Evolutionary conservation across 2,888 invertebrate species (phyloP).

Genomic region (Lasiommata megera): DNA sequence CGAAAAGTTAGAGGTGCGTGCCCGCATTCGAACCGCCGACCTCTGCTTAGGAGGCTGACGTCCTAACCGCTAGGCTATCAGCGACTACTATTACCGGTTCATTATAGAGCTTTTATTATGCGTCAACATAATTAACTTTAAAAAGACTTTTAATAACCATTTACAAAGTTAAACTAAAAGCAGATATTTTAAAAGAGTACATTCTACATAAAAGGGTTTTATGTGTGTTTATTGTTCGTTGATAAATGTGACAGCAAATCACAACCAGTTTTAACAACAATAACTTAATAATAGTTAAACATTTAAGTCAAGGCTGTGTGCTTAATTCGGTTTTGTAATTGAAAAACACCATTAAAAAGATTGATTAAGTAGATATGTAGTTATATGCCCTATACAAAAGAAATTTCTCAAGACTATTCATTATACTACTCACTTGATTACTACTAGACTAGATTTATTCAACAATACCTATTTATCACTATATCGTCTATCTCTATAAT

Average conservation of each 20-base stretch:
- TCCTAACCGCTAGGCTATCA: no score
- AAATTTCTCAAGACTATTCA: not conserved
- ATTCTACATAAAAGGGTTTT: no score
- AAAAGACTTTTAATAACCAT: conserved; percentile 33
- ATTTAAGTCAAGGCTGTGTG: no score
- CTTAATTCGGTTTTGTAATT: conserved; percentile 29
- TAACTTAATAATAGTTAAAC: no score
- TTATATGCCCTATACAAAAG: not conserved
- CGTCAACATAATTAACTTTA: conserved; percentile 26
- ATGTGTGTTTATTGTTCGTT: no score
- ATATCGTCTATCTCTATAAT: not conserved
- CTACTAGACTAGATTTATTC: not conserved
- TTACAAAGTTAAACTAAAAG: not conserved
- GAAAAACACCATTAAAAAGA: conserved; percentile 29
- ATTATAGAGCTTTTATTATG: conserved; percentile 46
- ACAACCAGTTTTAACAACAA: no score
- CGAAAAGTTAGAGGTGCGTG: no score
- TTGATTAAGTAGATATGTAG: conserved; percentile 12
- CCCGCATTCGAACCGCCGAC: no score
- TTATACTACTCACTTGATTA: not conserved
- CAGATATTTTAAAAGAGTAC: no score
- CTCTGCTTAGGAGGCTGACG: no score
- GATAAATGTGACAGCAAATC: no score
- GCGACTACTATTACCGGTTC: not conserved
- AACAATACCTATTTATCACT: not conserved